A percentile compares a stretch with the other conserved stretches of the same genome.
phyloP scores from a whole-genome alignment of 1,140 invertebrate species.

The Mamestra configurata region DNA sequence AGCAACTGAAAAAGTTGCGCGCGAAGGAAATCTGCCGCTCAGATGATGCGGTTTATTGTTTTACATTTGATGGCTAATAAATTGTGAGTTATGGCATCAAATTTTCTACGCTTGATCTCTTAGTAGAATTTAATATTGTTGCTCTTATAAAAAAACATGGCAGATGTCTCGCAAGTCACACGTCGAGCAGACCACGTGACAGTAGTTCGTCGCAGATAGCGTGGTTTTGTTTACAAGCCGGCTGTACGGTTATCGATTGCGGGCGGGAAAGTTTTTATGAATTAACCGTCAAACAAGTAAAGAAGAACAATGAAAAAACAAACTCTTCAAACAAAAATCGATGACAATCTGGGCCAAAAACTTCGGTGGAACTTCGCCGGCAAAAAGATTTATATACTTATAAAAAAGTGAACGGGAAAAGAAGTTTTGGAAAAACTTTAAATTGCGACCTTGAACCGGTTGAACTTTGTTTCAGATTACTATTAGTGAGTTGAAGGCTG shows the following conservation, averaged over 20 bases:
- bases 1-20: conserved; percentile 68
- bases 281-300: conserved; percentile 88
- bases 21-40: conserved; percentile 52
- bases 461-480: conserved; percentile 88
- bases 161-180: background rate
- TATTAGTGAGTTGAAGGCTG: conserved; percentile 86
- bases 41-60: conserved; percentile 67
- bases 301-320: conserved; percentile 88
- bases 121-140: conserved; percentile 34
- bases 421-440: conserved; percentile 88
- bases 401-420: conserved; percentile 86
- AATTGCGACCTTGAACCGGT: conserved; percentile 88
- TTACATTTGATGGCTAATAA: conserved; percentile 62
- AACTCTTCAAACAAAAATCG: conserved; percentile 88
- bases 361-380: conserved; percentile 83
- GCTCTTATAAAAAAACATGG: background rate
- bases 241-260: conserved; percentile 80
- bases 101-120: conserved; percentile 12
- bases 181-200: background rate
- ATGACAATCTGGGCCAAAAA: conserved; percentile 88
- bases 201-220: conserved; percentile 17
- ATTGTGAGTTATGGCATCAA: conserved; percentile 60
- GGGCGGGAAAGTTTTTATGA: conserved; percentile 87
- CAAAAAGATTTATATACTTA: conserved; percentile 88
- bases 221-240: conserved; percentile 74